phyloP scores from a whole-genome alignment of 2,113 vertebrate genomes.

The Lanius ludovicianus region DNA sequence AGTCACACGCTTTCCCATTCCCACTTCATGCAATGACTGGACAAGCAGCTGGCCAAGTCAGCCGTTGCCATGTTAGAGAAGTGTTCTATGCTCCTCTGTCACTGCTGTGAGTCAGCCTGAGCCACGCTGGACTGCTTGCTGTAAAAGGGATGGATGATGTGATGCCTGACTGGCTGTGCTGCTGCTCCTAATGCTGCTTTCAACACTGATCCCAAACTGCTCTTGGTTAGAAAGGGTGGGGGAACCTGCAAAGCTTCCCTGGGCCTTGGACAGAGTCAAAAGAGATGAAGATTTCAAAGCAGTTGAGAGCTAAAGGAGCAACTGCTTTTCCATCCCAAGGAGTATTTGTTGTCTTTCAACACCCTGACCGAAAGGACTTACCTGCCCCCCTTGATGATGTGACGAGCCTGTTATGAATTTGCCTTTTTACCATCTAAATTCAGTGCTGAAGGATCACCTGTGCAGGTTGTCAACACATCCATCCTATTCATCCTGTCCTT shows the following conservation, averaged over 20 bases:
- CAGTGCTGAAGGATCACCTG: neutral
- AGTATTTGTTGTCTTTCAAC: neutral
- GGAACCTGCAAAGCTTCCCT: neutral
- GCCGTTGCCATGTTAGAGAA: neutral
- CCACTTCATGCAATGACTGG: neutral
- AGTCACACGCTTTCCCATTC: neutral
- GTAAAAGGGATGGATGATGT: neutral
- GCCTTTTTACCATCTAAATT: neutral
- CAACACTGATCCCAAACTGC: neutral
- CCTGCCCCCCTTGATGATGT: neutral
- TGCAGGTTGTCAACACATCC: neutral
- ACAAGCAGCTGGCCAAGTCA: neutral
- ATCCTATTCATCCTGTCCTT: slow-evolving; percentile 18
- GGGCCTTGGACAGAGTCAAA: neutral
- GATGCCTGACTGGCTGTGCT: neutral
- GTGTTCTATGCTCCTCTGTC: neutral
- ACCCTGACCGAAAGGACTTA: neutral
- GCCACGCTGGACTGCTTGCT: neutral
- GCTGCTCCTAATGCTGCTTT: neutral
- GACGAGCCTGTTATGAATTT: neutral
- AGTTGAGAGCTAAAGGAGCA: neutral
- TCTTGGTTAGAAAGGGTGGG: neutral
- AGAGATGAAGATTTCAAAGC: neutral
- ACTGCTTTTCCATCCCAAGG: neutral
- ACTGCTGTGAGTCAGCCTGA: neutral